Evolutionary conservation across 2,113 vertebrate genomes (phyloP).

Genomic region (Halichoeres trimaculatus): DNA sequence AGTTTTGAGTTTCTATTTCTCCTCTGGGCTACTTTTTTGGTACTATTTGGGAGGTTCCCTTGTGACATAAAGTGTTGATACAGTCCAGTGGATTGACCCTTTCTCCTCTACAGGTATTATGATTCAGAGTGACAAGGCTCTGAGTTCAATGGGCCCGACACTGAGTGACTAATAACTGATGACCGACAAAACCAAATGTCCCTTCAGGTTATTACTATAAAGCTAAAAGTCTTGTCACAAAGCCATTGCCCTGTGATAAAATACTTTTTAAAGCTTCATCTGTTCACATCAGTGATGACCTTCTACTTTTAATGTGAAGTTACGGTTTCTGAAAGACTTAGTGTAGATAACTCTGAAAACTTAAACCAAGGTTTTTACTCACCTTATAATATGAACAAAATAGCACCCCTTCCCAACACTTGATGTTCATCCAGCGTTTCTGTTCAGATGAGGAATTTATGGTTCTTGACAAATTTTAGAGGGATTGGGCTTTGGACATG

Average conservation of each 20-base stretch:
- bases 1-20: neutral
- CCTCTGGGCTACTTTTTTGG: slow-evolving; percentile 5
- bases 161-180: neutral
- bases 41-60: neutral
- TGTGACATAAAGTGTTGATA: neutral
- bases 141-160: neutral
- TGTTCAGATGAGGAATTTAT: no score
- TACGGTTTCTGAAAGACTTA: neutral
- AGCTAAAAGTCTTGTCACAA: neutral
- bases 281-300: neutral
- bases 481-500: no score
- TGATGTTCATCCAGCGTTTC: neutral
- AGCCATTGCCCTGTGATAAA: slow-evolving; percentile 2
- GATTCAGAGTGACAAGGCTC: neutral
- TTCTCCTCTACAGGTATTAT: slow-evolving; percentile 6
- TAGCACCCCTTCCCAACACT: neutral
- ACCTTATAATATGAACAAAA: slow-evolving; percentile 6
- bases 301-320: neutral
- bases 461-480: no score
- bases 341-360: neutral
- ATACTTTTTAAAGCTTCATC: slow-evolving; percentile 5
- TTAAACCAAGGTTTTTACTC: neutral
- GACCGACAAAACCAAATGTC: slow-evolving; percentile 15
- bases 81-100: neutral
- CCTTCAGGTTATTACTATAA: slow-evolving; percentile 4